A percentile compares a stretch with the other conserved stretches of the same genome.
Evolutionary conservation across 2,113 vertebrate species (phyloP).

Genomic region (Cettia cetti): DNA sequence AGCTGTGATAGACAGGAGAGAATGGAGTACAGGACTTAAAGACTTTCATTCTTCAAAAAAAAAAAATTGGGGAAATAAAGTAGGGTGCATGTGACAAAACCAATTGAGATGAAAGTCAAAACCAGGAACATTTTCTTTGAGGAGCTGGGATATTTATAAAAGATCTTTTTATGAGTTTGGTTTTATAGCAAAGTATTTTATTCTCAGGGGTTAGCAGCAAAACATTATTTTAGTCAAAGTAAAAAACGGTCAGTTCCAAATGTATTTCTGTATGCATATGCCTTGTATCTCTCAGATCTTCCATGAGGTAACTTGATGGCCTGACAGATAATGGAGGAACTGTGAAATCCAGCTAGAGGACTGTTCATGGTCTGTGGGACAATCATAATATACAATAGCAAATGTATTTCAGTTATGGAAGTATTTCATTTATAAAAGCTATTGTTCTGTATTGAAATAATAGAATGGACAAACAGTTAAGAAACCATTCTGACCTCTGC

Average conservation of each 20-base stretch:
- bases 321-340: neutral
- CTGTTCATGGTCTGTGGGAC: constrained; percentile 29
- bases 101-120: neutral
- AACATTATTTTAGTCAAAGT: neutral
- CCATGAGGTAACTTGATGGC: neutral
- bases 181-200: neutral
- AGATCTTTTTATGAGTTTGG: neutral
- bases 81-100: neutral
- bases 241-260: neutral
- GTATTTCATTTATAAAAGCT: neutral
- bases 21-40: neutral
- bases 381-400: constrained; percentile 52
- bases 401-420: neutral
- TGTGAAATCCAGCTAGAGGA: neutral
- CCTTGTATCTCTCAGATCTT: neutral
- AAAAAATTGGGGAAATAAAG: neutral
- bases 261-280: neutral
- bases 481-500: constrained; percentile 32
- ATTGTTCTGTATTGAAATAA: constrained; percentile 29
- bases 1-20: neutral
- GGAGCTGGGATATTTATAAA: neutral
- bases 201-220: neutral
- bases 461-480: neutral
- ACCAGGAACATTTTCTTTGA: neutral
- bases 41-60: neutral